Percentiles rank a stretch among this genome's conserved stretches.
These are phyloP conservation scores for Malacoraja senta DNA, from an alignment of 2,797 vertebrate species.

Conservation along the genomic window DNA sequence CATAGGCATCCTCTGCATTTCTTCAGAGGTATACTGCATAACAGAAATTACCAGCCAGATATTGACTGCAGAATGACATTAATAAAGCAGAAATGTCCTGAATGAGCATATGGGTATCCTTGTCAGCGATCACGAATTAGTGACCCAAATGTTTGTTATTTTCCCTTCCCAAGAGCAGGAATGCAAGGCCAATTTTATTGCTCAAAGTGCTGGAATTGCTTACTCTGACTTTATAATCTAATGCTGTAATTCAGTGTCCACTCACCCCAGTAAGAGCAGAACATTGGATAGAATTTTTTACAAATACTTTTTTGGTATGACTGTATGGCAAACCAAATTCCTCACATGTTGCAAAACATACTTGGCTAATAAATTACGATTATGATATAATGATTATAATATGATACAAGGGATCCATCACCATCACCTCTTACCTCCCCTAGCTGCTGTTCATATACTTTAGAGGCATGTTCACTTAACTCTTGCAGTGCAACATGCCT, in stretches of 20 bases:
- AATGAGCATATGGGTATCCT: neutral
- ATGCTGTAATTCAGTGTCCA: neutral
- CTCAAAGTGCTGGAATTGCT: neutral
- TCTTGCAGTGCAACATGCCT: slow-evolving; percentile 28
- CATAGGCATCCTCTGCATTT: neutral
- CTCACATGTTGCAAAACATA: too few species aligned
- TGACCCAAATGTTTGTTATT: neutral
- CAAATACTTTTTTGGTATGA: neutral
- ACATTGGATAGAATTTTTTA: neutral
- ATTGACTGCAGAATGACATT: neutral
- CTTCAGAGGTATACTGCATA: neutral
- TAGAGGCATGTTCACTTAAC: slow-evolving; percentile 33
- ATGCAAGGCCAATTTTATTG: neutral
- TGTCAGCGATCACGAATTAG: neutral
- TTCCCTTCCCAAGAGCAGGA: neutral
- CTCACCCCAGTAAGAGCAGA: neutral
- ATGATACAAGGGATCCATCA: neutral
- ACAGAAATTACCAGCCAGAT: neutral
- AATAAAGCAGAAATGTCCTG: neutral
- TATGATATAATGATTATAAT: neutral
- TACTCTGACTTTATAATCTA: neutral
- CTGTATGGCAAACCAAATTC: neutral
- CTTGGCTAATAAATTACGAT: too few species aligned
- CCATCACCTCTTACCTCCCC: slow-evolving; percentile 39
- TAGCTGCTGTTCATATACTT: slow-evolving; percentile 38